Evolutionary conservation across 2,797 vertebrate species (phyloP).

Genomic region (Selene dorsalis): DNA sequence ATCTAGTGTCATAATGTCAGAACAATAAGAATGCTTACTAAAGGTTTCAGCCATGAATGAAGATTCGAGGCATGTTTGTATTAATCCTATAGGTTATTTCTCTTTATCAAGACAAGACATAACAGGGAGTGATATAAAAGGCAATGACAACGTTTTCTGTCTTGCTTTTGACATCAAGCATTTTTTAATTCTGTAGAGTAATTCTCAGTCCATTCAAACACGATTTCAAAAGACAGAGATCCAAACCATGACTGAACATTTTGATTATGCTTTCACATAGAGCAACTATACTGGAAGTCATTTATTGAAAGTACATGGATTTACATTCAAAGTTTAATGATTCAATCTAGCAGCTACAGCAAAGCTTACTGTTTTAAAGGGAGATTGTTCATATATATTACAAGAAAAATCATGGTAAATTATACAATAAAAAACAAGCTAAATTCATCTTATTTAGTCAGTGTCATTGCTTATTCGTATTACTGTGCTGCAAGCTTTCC

Average conservation of each 20-base stretch:
- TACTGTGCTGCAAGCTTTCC: background rate
- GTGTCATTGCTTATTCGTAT: background rate
- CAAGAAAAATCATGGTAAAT: too few relatives aligned
- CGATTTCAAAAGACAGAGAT: constrained; percentile 12
- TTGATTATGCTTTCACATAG: constrained; percentile 18
- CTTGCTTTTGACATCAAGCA: background rate
- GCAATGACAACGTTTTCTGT: background rate
- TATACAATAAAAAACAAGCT: background rate
- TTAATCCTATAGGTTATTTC: too few relatives aligned
- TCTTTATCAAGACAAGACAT: background rate
- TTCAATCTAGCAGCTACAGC: constrained; percentile 1
- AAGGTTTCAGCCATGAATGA: background rate
- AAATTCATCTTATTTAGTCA: background rate
- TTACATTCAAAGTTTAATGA: constrained; percentile 34
- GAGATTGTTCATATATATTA: constrained; percentile 4
- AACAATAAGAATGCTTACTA: background rate
- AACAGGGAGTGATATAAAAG: background rate
- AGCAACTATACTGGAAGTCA: constrained; percentile 3
- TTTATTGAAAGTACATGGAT: constrained; percentile 2
- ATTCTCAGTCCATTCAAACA: background rate
- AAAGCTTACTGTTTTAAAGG: constrained; percentile 3
- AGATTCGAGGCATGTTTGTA: too few relatives aligned
- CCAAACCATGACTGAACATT: background rate
- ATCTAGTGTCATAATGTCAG: background rate
- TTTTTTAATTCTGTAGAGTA: background rate